Evolutionary conservation across 2,888 invertebrate genomes (phyloP).

Genomic region (Pheosia tremula): DNA sequence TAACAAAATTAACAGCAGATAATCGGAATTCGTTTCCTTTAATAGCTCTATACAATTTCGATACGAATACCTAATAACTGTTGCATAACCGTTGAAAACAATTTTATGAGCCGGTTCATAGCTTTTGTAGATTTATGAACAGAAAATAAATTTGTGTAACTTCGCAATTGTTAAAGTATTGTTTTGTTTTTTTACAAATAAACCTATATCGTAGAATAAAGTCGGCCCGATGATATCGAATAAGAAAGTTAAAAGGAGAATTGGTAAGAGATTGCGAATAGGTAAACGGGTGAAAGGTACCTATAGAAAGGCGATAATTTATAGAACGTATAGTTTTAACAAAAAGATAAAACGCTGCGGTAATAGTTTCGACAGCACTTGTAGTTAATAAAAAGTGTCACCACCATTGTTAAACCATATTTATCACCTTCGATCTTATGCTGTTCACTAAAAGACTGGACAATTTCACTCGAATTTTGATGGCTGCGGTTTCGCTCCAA

Average conservation of each 20-base stretch:
- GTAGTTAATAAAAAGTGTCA: constrained; percentile 20
- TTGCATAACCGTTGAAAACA: constrained; percentile 20
- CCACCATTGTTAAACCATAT: constrained; percentile 8
- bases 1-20: constrained; percentile 16
- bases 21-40: constrained; percentile 27
- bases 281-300: constrained; percentile 51
- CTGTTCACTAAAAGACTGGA: too few relatives aligned
- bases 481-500: background rate
- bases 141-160: constrained; percentile 12
- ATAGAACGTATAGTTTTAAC: constrained; percentile 23
- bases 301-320: constrained; percentile 43
- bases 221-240: constrained; percentile 16
- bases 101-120: constrained; percentile 18
- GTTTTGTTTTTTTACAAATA: constrained; percentile 9
- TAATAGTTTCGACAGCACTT: constrained; percentile 10
- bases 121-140: constrained; percentile 17
- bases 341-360: constrained; percentile 25
- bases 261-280: constrained; percentile 21
- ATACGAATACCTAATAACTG: constrained; percentile 22
- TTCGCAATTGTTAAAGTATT: background rate
- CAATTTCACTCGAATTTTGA: background rate
- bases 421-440: constrained; percentile 6
- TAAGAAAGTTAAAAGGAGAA: constrained; percentile 34
- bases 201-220: constrained; percentile 10
- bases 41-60: constrained; percentile 23